Conservation (phyloP, 1,140 invertebrate species). For the Solen grandis region DNA sequence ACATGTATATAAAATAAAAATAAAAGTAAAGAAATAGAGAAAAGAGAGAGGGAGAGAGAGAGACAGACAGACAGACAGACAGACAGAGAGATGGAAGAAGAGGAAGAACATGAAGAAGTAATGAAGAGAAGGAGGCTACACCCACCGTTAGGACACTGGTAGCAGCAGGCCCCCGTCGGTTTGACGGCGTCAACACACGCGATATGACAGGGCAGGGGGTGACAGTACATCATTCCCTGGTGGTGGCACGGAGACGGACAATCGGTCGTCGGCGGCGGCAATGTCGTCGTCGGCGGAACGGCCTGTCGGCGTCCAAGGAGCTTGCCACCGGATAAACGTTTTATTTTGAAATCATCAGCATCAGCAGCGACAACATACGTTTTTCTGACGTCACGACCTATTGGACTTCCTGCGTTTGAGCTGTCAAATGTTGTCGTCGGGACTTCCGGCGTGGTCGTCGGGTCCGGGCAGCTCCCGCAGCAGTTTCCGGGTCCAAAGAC, state of each 20-base stretch:
- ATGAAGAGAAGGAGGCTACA: neutral
- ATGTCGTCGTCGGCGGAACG: constrained; percentile 23
- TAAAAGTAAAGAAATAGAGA: neutral
- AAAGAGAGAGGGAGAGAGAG: neutral
- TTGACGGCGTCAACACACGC: constrained; percentile 29
- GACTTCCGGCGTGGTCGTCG: neutral
- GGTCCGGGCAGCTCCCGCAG: constrained; percentile 31
- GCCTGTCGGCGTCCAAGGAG: neutral
- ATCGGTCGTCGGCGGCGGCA: neutral
- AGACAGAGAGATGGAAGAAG: neutral
- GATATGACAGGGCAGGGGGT: constrained; percentile 36
- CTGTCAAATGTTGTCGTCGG: neutral
- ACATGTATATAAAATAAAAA: neutral
- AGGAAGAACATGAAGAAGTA: neutral
- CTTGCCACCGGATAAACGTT: neutral
- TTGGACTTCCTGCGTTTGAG: neutral
- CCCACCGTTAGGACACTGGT: constrained; percentile 34
- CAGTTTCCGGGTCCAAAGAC: constrained; percentile 33
- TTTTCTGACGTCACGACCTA: neutral
- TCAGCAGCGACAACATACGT: neutral
- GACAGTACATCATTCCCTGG: constrained; percentile 22
- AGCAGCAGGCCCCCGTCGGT: constrained; percentile 23
- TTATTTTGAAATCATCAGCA: neutral
- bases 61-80: neutral
- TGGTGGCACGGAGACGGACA: constrained; percentile 30